A percentile compares a stretch with the other conserved stretches of the same genome.
Evolutionary conservation across 1,140 invertebrate species (phyloP).

Genomic region (Patella vulgata): DNA sequence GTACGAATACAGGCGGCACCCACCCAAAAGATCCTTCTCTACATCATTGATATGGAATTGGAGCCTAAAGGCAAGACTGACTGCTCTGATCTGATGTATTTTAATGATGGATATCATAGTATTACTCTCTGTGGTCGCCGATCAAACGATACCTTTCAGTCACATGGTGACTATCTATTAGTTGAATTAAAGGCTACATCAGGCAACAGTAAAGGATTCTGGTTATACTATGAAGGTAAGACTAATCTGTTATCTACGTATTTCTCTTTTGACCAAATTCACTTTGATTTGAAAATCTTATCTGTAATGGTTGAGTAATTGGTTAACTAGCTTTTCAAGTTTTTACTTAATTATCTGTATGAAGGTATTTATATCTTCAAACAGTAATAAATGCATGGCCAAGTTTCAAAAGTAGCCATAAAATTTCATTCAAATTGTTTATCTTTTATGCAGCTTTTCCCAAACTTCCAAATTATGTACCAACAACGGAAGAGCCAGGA

Average conservation of each 20-base stretch:
- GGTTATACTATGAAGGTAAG: constrained; percentile 64
- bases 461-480: constrained; percentile 24
- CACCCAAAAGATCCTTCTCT: constrained; percentile 48
- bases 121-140: constrained; percentile 55
- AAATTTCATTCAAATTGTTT: not conserved
- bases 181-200: constrained; percentile 43
- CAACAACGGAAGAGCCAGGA: too few relatives aligned
- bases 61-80: constrained; percentile 42
- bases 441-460: constrained; percentile 38
- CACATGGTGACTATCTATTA: constrained; percentile 40
- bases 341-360: too few relatives aligned
- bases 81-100: constrained; percentile 57
- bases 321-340: too few relatives aligned
- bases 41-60: constrained; percentile 58
- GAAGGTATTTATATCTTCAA: too few relatives aligned
- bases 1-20: constrained; percentile 41
- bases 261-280: not conserved
- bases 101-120: constrained; percentile 46
- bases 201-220: constrained; percentile 56
- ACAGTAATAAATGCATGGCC: too few relatives aligned
- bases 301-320: too few relatives aligned
- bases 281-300: too few relatives aligned
- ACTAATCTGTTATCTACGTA: not conserved
- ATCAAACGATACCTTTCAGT: constrained; percentile 43
- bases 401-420: too few relatives aligned